Percentiles rank a stretch among this genome's conserved stretches.
phyloP scores from a whole-genome alignment of 2,113 vertebrate species.

The Narcine bancroftii region DNA sequence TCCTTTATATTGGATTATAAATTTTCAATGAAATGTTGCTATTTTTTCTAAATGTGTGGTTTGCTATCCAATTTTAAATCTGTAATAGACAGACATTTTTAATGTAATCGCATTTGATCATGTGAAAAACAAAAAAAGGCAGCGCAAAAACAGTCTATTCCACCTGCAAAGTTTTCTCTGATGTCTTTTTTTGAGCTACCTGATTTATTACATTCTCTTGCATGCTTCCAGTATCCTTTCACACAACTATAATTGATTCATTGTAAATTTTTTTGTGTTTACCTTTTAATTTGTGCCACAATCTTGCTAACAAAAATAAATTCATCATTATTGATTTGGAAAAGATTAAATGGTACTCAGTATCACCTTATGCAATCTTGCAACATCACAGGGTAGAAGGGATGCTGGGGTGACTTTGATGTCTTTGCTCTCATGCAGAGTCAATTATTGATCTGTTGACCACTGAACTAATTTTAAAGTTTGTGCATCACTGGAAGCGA shows the following conservation, averaged over 20 bases:
- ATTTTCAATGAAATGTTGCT: not conserved
- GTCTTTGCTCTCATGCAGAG: too few species aligned
- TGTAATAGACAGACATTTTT: not conserved
- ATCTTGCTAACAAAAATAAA: not conserved
- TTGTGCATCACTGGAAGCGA: too few species aligned
- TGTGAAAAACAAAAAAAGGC: not conserved
- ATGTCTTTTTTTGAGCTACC: not conserved
- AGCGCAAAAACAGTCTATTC: not conserved
- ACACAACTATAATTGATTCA: not conserved
- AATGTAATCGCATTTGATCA: not conserved
- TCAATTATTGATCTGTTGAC: too few species aligned
- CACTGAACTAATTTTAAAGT: too few species aligned
- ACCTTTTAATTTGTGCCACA: not conserved
- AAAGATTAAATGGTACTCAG: not conserved
- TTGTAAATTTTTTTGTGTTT: not conserved
- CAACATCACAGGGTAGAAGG: not conserved
- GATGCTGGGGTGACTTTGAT: not conserved
- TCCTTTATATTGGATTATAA: not conserved
- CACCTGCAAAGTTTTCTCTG: not conserved
- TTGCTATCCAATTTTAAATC: not conserved
- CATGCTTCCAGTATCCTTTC: not conserved
- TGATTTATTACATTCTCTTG: not conserved
- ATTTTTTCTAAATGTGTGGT: not conserved
- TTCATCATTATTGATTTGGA: not conserved
- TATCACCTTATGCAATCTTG: not conserved